Evolutionary conservation across 2,113 vertebrate genomes (phyloP).

Genomic region (Zosterops lateralis): DNA sequence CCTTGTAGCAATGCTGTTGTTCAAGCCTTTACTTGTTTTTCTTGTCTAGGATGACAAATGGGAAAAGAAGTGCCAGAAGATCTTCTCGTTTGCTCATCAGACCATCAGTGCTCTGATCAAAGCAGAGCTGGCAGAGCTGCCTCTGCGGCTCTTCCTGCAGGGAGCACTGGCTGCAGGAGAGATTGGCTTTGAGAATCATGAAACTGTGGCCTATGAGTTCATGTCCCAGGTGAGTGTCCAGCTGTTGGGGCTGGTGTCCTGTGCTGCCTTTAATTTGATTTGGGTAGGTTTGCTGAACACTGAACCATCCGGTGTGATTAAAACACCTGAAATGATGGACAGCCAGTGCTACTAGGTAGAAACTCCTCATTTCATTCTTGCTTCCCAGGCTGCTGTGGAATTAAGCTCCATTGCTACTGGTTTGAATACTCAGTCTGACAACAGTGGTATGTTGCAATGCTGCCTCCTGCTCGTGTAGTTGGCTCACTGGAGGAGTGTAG

Average conservation of each 20-base stretch:
- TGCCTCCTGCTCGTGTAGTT: neutral
- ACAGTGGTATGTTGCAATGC: neutral
- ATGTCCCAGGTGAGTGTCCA: conserved; percentile 90
- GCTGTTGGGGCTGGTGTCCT: neutral
- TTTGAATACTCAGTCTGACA: neutral
- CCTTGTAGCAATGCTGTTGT: neutral
- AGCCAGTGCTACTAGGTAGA: neutral
- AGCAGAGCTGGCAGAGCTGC: conserved; percentile 93
- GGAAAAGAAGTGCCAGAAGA: conserved; percentile 99
- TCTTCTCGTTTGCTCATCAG: conserved; percentile 97
- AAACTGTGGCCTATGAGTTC: conserved; percentile 98
- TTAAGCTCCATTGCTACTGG: neutral
- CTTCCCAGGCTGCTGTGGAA: conserved; percentile 26
- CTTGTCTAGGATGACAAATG: conserved; percentile 92
- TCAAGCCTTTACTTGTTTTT: neutral
- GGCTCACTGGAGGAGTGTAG: neutral
- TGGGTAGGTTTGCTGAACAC: neutral
- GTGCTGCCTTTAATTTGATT: neutral
- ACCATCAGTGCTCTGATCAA: conserved; percentile 98
- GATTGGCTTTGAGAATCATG: conserved; percentile 97
- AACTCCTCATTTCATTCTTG: conserved; percentile 16
- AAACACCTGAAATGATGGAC: neutral
- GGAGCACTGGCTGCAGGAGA: conserved; percentile 95
- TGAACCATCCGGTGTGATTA: neutral
- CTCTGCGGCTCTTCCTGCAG: conserved; percentile 94